These are phyloP conservation scores for Nymphalis polychloros DNA, from an alignment of 2,888 invertebrate species.

Conservation along the genomic window DNA sequence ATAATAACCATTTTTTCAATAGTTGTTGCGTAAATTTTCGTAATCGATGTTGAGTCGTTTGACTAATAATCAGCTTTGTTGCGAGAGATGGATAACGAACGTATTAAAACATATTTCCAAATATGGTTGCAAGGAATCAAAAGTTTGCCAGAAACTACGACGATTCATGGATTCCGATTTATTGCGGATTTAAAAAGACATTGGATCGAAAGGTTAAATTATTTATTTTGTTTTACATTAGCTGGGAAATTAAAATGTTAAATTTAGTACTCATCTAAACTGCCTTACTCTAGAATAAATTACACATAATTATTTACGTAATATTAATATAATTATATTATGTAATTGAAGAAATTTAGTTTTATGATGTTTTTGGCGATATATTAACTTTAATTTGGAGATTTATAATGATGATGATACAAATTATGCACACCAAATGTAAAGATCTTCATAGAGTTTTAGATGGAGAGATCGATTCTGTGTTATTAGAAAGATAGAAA, in stretches of 20 bases:
- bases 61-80: background rate
- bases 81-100: conserved; percentile 46
- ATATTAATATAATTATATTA: too few species aligned
- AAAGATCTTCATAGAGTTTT: too few species aligned
- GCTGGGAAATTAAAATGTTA: background rate
- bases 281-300: background rate
- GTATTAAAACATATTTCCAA: conserved; percentile 51
- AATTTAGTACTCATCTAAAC: too few species aligned
- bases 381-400: too few species aligned
- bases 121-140: conserved; percentile 77
- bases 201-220: conserved; percentile 83
- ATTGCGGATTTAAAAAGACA: conserved; percentile 83
- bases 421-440: too few species aligned
- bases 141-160: conserved; percentile 74
- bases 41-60: background rate
- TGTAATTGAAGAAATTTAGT: too few species aligned
- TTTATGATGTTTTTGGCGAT: too few species aligned
- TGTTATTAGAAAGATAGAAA: too few species aligned
- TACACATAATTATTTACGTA: background rate
- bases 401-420: too few species aligned
- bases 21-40: too few species aligned
- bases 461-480: too few species aligned
- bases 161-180: conserved; percentile 85
- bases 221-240: background rate
- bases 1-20: too few species aligned